These are phyloP conservation scores for Neolamprologus cancellatus DNA, from an alignment of 2,113 vertebrate species.

Conservation along the genomic window DNA sequence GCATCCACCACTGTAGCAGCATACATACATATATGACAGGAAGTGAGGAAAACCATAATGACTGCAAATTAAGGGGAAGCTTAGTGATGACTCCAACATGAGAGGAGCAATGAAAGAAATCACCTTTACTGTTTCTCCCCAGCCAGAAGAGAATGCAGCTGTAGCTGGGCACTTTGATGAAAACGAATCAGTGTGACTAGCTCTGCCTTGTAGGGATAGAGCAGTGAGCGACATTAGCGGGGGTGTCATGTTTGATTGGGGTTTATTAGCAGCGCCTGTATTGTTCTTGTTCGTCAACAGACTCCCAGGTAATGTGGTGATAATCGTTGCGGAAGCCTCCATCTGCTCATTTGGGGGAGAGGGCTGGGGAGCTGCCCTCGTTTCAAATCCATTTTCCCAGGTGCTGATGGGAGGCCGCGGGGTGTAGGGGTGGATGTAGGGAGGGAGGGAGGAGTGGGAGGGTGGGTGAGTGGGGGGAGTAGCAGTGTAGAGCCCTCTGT, in stretches of 20 bases:
- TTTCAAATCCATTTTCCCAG: conserved; percentile 69
- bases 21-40: background rate
- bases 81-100: background rate
- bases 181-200: background rate
- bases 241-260: conserved; percentile 73
- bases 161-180: background rate
- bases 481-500: conserved; percentile 1
- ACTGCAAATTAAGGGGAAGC: background rate
- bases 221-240: conserved; percentile 49
- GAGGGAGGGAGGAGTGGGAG: background rate
- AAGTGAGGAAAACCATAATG: background rate
- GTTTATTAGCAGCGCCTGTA: conserved; percentile 65
- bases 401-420: conserved; percentile 62
- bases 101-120: background rate
- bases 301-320: conserved; percentile 73
- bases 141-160: background rate
- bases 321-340: conserved; percentile 68
- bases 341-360: conserved; percentile 61
- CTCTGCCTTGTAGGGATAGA: conserved; percentile 28
- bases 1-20: background rate
- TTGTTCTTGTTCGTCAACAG: conserved; percentile 74
- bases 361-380: conserved; percentile 35
- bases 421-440: conserved; percentile 22
- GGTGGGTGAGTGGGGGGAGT: background rate
- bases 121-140: background rate